Evolutionary conservation across 2,113 vertebrate genomes (phyloP), one percentile per base, ranked within the genome.

Genomic region (Cepphus grylle): DNA sequence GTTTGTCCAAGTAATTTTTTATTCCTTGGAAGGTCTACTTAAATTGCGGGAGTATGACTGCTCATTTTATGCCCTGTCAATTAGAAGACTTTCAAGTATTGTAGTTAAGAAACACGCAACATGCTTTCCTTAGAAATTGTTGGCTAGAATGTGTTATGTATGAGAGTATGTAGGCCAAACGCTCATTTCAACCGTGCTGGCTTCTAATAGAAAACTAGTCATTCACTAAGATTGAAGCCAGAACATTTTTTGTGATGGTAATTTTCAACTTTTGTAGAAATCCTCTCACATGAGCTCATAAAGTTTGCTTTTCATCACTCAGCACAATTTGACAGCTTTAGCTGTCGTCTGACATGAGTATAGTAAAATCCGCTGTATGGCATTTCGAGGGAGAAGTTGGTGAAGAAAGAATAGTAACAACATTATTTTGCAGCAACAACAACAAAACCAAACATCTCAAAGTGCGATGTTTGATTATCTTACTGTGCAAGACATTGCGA

Each of bases 221-320:
- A 87, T 81, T 95, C 85, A 88, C 61, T 78, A 92, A 88, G 81
- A 83, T 32, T 83, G 80, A 93, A 87, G 59, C 73, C 84, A 95
- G 92, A 74, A 73, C 90, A 36, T 94, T 94, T 96, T 97, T 91
- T 92, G 89, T 86, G 42, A 96, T 93, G 89, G 52, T 90, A 76
- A 73, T 94, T 97, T 97, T 92, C 97, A 96, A 97, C 88, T 97
- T 96, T 79, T 94, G 23, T 94, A 91, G 94, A 93, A 96, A 94
- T 94, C 94, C 78, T 95, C 88, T 97, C 95, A 97, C 45, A 40
- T 79, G 67, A 73, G 27, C 45, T 90, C 40, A 36, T 85, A 72
- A 96, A 96, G 47, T 63, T 95, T 89, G 17, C 87, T 88, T 94
- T 88, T 89, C 70, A 72, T 85, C 91, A 79, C 81, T 97, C 80